Evolutionary conservation across 1,140 invertebrate species (phyloP), one percentile per base, ranked within the genome.

Genomic region (Ericerus pela): DNA sequence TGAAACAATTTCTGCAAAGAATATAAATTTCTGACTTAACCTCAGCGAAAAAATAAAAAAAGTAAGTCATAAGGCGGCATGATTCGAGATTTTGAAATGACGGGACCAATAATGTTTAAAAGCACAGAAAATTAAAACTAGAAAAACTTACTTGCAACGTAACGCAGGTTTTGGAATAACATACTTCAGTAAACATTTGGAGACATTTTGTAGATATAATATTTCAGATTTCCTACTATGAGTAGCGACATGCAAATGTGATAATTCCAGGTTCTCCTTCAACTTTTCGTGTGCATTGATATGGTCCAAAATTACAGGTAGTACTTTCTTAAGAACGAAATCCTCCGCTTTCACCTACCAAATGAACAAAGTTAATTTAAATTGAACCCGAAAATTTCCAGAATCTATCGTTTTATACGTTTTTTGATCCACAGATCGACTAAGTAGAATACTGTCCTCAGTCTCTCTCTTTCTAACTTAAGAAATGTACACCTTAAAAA

Each of bases 181-280:
- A 47, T 14, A 47, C 26, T 24, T 20, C 20, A 47, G 41, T 22
- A 47, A 3, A 24, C 2, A 5, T 47, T 47, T 47, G 14, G 41
- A 47, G 22, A 47, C 4, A 24, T 47, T 47, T 47, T 47, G 41
- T 4, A 22, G 10, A 24, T 47, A 47, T 4, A 47, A 22, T 24
- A 47, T 22, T 16, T 47, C 41, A 8, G 41, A 47, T 47, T 47
- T 47, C 8, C 41, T 18, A 47, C 41, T 47, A 16, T 47, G 41
- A 10, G 26, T 10, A 10, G 41, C 41, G 2, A 47, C 20, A 14
- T 47, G 41, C 18, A 47, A 4, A 47, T 24, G 41, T 24, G 20
- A 47, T 22, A 24, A 10, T 24, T 20, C 41, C 22, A 22, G 6
- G 41, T 14, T 3, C 8, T 20, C 10, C 3, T 16, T 47, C 10